A percentile compares a stretch with the other conserved stretches of the same genome.
Conservation (phyloP, 2,888 invertebrate genomes). For the Theretra japonica region DNA sequence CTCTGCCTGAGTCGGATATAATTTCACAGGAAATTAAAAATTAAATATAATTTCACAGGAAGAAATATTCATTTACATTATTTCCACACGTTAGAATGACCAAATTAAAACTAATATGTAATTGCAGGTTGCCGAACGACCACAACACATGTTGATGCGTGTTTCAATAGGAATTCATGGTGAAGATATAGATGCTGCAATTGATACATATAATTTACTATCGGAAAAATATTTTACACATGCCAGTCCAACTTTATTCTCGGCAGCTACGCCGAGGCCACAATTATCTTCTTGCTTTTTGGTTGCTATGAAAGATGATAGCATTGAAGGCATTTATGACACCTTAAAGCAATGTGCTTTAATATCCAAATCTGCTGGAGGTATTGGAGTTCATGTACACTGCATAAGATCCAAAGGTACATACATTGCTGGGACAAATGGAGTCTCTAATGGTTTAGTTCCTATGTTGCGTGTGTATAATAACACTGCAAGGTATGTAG, state of each 20-base stretch:
- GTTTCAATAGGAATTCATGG: constrained; percentile 98
- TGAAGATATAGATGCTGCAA: constrained; percentile 95
- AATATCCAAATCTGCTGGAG: constrained; percentile 98
- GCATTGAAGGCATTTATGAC: constrained; percentile 97
- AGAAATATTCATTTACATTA: too few relatives aligned
- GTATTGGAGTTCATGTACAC: constrained; percentile 98
- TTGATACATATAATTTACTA: constrained; percentile 97
- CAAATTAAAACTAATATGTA: neutral
- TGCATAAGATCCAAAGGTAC: constrained; percentile 96
- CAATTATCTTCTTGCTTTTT: constrained; percentile 98
- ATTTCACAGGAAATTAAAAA: too few relatives aligned
- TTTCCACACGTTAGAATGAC: too few relatives aligned
- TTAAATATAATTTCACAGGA: too few relatives aligned
- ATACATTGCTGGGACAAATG: constrained; percentile 97
- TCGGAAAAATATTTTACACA: constrained; percentile 99
- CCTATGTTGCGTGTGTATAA: constrained; percentile 98
- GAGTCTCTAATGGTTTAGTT: constrained; percentile 96
- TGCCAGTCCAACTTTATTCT: constrained; percentile 98
- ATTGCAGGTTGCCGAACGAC: constrained; percentile 93
- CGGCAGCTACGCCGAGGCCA: constrained; percentile 95
- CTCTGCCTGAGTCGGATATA: too few relatives aligned
- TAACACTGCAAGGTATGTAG: constrained; percentile 97
- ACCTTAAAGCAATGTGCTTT: constrained; percentile 96
- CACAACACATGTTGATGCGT: constrained; percentile 99
- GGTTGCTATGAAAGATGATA: constrained; percentile 96